Base-by-base conservation (phyloP, 1,140 invertebrate genomes). In the Drosophila virilis region DNA sequence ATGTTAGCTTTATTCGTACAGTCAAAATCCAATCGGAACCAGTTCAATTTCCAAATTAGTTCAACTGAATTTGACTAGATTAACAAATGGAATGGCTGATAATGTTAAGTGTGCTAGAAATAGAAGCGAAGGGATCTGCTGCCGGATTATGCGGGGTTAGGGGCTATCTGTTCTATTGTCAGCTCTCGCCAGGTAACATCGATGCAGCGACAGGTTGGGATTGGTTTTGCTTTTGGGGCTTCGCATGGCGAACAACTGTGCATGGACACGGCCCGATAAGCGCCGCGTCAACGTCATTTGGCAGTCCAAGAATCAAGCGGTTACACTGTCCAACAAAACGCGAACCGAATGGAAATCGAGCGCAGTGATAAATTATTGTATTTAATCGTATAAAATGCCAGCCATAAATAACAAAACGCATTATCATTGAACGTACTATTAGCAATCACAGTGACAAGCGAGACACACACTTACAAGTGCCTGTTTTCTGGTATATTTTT, bases 351-450 rank as follows among this genome's bases (percentile, higher is more conserved):
- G 35, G 48, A 70, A 59, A 57, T 59, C 64, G 32, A 48, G 33
- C 42, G 35, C 32, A 71, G 61, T 88, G 83, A 86, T 88, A 86
- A 86, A 88, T 88, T 77, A 79, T 88, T 50, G 62, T 67, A 77
- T 65, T 83, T 89, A 88, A 83, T 89, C 84, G 69, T 68, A 80
- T 74, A 67, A 88, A 88, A 83, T 83, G 73, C 82, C 73, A 66
- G 61, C 54, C 77, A 83, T 88, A 88, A 83, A 80, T 80, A 89
- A 86, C 64, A 50, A 76, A 86, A 89, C 69, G 83, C 77, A 88
- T 89, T 89, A 88, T 88, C 79, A 80, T 89, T 80, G 65, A 74
- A 81, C 51, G 67, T 79, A 83, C 76, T 89, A 89, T 80, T 77
- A 86, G 84, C 83, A 86, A 86, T 83, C 83, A 61, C 68, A 81